Evolutionary conservation across 2,888 invertebrate species (phyloP).

Genomic region (Mythimna impura): DNA sequence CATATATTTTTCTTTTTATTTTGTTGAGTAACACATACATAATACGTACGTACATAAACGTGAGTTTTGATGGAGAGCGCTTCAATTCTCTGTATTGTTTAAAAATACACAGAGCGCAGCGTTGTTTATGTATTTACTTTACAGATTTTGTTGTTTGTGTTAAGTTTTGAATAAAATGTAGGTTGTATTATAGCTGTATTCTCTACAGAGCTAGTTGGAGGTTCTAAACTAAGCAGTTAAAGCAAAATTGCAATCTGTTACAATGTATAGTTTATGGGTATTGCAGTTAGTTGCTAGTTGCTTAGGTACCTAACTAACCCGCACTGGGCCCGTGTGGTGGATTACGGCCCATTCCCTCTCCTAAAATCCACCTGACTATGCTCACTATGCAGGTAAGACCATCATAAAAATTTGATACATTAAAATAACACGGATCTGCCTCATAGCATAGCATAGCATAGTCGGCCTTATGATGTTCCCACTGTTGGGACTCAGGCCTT

Average conservation of each 20-base stretch:
- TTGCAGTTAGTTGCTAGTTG: neutral
- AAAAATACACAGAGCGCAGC: constrained; percentile 15
- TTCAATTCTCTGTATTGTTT: constrained; percentile 28
- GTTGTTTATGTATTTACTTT: constrained; percentile 10
- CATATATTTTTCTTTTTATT: constrained; percentile 19
- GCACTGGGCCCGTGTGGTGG: neutral
- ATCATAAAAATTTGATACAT: no score
- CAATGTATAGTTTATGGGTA: neutral
- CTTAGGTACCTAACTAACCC: neutral
- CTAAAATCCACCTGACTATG: no score
- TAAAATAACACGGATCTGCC: no score
- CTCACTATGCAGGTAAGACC: no score
- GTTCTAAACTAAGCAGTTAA: neutral
- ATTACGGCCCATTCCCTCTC: no score
- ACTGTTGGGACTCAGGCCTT: no score
- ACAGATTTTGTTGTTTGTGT: neutral
- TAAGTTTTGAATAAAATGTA: constrained; percentile 14
- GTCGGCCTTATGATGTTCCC: no score
- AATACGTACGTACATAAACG: no score
- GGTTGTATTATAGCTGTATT: neutral
- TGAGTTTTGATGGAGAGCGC: constrained; percentile 35
- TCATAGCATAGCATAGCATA: no score
- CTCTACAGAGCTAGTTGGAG: neutral
- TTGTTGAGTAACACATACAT: no score
- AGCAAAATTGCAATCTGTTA: neutral